phyloP scores from a whole-genome alignment of 1,140 invertebrate species.

The fruit fly (Drosophila melanogaster) region DNA sequence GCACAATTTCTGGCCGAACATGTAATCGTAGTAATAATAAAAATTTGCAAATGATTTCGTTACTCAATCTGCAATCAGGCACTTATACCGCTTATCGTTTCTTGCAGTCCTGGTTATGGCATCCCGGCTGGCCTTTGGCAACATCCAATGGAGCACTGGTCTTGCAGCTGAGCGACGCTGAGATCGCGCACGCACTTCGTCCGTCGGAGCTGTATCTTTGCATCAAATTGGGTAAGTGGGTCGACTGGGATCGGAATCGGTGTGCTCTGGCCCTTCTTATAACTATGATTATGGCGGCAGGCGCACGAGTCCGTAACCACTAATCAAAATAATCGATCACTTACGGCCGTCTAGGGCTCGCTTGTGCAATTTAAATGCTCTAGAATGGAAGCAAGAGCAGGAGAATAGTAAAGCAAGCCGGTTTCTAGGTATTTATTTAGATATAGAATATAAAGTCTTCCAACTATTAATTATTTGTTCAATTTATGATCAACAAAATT shows the following conservation, averaged over 20 bases:
- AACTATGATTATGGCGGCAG: conserved; percentile 16
- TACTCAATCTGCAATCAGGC: conserved; percentile 72
- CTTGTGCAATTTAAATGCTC: conserved; percentile 33
- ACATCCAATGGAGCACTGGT: conserved; percentile 78
- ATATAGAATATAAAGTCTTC: not conserved
- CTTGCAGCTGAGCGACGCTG: conserved; percentile 79
- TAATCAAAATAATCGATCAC: conserved; percentile 43
- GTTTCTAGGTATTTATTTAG: not conserved
- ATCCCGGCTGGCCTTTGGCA: conserved; percentile 83
- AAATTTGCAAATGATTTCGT: conserved; percentile 81
- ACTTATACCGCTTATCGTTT: conserved; percentile 30
- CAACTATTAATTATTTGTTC: too few relatives aligned
- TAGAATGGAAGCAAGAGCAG: conserved; percentile 3
- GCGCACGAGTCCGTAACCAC: conserved; percentile 4
- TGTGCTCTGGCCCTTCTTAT: conserved; percentile 8
- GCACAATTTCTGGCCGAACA: conserved; percentile 72
- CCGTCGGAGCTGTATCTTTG: conserved; percentile 80
- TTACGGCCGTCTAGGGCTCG: conserved; percentile 21
- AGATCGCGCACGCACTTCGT: conserved; percentile 73
- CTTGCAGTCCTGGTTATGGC: conserved; percentile 79
- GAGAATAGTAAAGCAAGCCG: not conserved
- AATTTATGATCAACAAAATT: too few relatives aligned
- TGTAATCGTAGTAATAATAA: conserved; percentile 81
- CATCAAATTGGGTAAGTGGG: conserved; percentile 83
- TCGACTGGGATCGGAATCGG: conserved; percentile 16